Base-by-base conservation (phyloP, 1,140 invertebrate species). In the Apis cerana region DNA sequence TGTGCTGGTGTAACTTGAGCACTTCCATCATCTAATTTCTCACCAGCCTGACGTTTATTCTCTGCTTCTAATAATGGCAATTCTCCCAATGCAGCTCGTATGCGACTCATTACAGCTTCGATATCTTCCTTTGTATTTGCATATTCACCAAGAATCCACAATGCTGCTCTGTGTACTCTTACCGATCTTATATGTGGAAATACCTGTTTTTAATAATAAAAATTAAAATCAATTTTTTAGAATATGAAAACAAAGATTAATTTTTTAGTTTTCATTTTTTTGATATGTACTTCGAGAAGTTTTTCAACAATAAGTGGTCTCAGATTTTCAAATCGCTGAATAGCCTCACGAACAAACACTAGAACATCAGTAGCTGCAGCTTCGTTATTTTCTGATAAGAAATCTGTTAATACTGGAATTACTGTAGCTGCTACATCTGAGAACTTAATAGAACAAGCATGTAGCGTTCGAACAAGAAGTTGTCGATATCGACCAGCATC, bases 111-210 rank as follows among this genome's bases (percentile, higher is more conserved):
- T 0, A 99, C 97, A 78, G 96, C 96, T 77, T 97, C 95, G 54
- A 99, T 98, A 85, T 99, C 97, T 8, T 96, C 95, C 13, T 96
- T 94, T 0, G 95, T 96, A 43, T 96, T 96, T 1, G 98, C 97
- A 93, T 99, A 99, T 94, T 99, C 99, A 54, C 99, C 99, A 58
- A 99, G 95, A 89, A 99, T 98, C 99, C 99, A 99, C n/a, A 99
- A 94, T 5, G 99, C 98, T 10, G 98, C 97, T 83, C 99, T 96
- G 89, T 99, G 97, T n/a, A 99, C 97, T 93, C 97, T 96, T 12
- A 97, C 96, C 13, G 97, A 97, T 74, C 96, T 96, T 89, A 99
- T 98, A 82, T 96, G 95, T 43, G 96, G 95, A 91, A 99, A 98
- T 13, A 93, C 90, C 93, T 93, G 27, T 62, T 77, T 33, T 33